Evolutionary conservation across 2,113 vertebrate species (phyloP).

Genomic region (Catagonus wagneri): DNA sequence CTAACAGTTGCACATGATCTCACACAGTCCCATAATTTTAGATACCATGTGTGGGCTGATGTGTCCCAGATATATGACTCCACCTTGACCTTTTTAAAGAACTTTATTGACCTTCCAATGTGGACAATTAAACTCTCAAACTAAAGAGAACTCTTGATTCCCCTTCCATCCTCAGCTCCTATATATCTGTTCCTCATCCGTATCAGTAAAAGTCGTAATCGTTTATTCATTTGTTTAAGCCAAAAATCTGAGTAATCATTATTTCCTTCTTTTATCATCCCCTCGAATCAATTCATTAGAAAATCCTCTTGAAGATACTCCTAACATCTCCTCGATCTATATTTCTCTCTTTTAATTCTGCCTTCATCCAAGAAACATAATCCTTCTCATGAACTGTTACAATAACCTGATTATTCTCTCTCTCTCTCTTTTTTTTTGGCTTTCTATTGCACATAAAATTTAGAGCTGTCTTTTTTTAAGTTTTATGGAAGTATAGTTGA

Average conservation of each 20-base stretch:
- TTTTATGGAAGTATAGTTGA: no score
- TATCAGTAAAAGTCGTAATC: not conserved
- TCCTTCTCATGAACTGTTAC: not conserved
- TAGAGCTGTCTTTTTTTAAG: not conserved
- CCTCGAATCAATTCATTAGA: not conserved
- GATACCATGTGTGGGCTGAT: not conserved
- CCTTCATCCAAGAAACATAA: not conserved
- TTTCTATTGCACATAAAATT: not conserved
- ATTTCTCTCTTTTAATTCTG: not conserved
- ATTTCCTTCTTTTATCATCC: conserved; percentile 14
- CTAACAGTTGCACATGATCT: not conserved
- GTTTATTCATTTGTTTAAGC: not conserved
- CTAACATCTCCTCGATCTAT: not conserved
- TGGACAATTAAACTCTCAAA: not conserved
- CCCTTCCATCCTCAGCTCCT: not conserved
- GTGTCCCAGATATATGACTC: not conserved
- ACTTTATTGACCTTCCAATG: not conserved
- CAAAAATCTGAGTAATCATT: not conserved
- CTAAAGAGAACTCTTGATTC: not conserved
- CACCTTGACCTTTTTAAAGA: not conserved
- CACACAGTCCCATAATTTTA: not conserved
- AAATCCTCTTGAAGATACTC: not conserved
- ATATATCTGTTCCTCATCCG: not conserved
- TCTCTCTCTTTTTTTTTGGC: not conserved
- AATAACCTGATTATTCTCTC: not conserved